Percentiles rank a stretch among this genome's conserved stretches.
These are phyloP conservation scores for Listrodromus nycthemerus DNA, from an alignment of 2,888 invertebrate genomes.

Conservation along the genomic window DNA sequence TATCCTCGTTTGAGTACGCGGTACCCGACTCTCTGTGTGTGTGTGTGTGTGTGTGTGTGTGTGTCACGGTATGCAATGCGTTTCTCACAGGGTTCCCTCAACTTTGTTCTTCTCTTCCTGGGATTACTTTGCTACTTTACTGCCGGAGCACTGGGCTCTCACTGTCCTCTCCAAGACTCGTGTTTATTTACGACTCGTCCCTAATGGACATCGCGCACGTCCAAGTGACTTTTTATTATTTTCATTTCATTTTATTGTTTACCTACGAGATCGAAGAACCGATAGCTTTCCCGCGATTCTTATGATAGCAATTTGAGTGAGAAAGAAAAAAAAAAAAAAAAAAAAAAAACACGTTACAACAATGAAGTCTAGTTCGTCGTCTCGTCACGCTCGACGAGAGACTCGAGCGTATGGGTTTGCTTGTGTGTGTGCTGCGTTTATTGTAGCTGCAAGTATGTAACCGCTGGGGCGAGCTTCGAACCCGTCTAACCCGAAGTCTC, in stretches of 20 bases:
- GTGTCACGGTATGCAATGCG: constrained; percentile 36
- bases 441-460: constrained; percentile 13
- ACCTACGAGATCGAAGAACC: constrained; percentile 8
- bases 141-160: constrained; percentile 9
- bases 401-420: constrained; percentile 7
- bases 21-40: constrained; percentile 14
- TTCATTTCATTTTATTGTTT: constrained; percentile 19
- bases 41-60: constrained; percentile 24
- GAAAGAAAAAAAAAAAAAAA: constrained; percentile 21
- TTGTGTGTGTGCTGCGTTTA: neutral
- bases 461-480: constrained; percentile 55
- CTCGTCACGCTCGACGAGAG: constrained; percentile 48
- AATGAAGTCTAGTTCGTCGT: constrained; percentile 49
- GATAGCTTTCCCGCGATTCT: constrained; percentile 36
- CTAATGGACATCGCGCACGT: constrained; percentile 30
- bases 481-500: constrained; percentile 62
- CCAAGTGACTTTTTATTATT: constrained; percentile 21
- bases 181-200: constrained; percentile 32
- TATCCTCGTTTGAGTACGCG: constrained; percentile 33
- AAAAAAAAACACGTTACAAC: constrained; percentile 15
- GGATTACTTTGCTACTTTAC: constrained; percentile 43
- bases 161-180: neutral
- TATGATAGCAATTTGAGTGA: constrained; percentile 21
- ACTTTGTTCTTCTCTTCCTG: constrained; percentile 29
- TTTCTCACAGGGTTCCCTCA: constrained; percentile 16